A percentile compares a stretch with the other conserved stretches of the same genome.
These are phyloP conservation scores for Shargacucullia verbasci DNA, from an alignment of 2,888 invertebrate genomes.

Conservation along the genomic window DNA sequence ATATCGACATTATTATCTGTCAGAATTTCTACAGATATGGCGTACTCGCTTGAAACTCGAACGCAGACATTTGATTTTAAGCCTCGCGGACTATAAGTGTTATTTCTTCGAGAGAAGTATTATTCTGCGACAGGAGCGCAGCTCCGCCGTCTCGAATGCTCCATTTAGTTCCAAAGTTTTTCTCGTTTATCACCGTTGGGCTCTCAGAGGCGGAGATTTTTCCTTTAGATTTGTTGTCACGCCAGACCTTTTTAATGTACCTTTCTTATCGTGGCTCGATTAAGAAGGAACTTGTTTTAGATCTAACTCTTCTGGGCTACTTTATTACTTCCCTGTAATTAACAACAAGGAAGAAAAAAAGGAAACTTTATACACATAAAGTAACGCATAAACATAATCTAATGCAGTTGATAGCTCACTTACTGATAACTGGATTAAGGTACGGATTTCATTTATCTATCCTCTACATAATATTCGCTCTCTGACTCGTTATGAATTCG, in stretches of 20 bases:
- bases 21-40: slow-evolving; percentile 77
- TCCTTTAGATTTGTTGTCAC: slow-evolving; percentile 90
- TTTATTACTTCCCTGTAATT: slow-evolving; percentile 51
- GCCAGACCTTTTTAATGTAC: slow-evolving; percentile 90
- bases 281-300: slow-evolving; percentile 80
- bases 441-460: too few relatives aligned
- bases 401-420: not conserved
- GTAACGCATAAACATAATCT: not conserved
- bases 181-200: slow-evolving; percentile 89
- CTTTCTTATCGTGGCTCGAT: slow-evolving; percentile 86
- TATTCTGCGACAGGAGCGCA: slow-evolving; percentile 87
- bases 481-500: too few relatives aligned
- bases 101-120: slow-evolving; percentile 88
- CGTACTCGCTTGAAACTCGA: slow-evolving; percentile 77
- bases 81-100: slow-evolving; percentile 89
- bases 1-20: slow-evolving; percentile 74
- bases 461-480: too few relatives aligned
- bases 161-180: slow-evolving; percentile 89
- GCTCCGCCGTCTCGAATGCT: slow-evolving; percentile 88
- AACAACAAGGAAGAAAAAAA: slow-evolving; percentile 35
- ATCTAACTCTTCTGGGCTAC: slow-evolving; percentile 54
- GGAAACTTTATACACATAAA: not conserved
- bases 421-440: too few relatives aligned
- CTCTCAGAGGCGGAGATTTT: slow-evolving; percentile 88
- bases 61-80: slow-evolving; percentile 88